A percentile compares a stretch with the other conserved stretches of the same genome.
These are phyloP conservation scores for Cacoxenus indagator DNA, from an alignment of 2,888 invertebrate genomes.

Conservation along the genomic window DNA sequence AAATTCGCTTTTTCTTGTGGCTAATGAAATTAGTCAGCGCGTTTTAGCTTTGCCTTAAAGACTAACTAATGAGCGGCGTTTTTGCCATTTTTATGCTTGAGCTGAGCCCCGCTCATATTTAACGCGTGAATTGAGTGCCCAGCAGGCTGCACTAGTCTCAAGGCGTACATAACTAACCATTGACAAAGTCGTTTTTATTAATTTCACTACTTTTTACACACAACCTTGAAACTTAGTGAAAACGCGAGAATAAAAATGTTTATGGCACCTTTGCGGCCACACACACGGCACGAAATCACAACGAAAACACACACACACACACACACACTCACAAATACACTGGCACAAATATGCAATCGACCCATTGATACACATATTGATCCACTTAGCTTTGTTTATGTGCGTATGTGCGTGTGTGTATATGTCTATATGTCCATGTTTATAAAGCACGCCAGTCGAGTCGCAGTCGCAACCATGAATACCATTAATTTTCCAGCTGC, in stretches of 20 bases:
- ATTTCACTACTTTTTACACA: constrained; percentile 41
- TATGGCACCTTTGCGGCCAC: constrained; percentile 49
- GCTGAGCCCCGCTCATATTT: background rate
- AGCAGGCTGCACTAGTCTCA: background rate
- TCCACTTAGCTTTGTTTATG: constrained; percentile 45
- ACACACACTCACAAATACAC: background rate
- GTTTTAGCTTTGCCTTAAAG: constrained; percentile 6
- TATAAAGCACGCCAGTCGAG: background rate
- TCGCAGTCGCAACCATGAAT: constrained; percentile 49
- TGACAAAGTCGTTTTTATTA: constrained; percentile 38
- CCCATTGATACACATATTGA: constrained; percentile 37
- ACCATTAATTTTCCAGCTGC: constrained; percentile 63
- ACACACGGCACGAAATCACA: constrained; percentile 8
- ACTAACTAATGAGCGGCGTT: background rate
- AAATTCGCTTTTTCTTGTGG: too few relatives aligned
- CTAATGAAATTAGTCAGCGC: constrained; percentile 47
- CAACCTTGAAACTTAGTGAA: constrained; percentile 63
- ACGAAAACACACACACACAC: background rate
- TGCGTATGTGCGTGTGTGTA: constrained; percentile 22
- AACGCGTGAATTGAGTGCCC: background rate
- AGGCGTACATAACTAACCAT: background rate
- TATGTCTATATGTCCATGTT: too few relatives aligned
- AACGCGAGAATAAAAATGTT: constrained; percentile 41
- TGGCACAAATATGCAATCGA: background rate
- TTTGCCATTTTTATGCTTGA: background rate